phyloP scores from a whole-genome alignment of 2,888 invertebrate genomes.

The Pyrrhia umbra region DNA sequence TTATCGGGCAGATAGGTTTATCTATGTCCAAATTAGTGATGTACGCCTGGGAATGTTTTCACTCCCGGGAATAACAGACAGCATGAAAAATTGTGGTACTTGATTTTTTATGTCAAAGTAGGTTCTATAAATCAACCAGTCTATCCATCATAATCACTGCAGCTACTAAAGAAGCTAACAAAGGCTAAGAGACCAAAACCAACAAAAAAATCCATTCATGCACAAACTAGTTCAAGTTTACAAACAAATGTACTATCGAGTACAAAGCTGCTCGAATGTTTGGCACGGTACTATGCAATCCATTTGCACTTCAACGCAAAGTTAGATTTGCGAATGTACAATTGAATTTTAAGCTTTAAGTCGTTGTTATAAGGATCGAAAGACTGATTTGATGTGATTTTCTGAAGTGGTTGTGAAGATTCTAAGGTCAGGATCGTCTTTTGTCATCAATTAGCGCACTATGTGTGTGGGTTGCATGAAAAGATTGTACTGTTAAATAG shows the following conservation, averaged over 20 bases:
- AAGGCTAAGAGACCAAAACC: slow-evolving; percentile 55
- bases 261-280: slow-evolving; percentile 70
- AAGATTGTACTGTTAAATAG: slow-evolving; percentile 54
- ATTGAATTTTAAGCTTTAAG: slow-evolving; percentile 53
- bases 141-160: slow-evolving; percentile 30
- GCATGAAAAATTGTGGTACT: too few species aligned
- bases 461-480: slow-evolving; percentile 68
- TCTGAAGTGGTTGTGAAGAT: slow-evolving; percentile 40
- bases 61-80: too few species aligned
- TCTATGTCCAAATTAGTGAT: too few species aligned
- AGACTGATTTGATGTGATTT: neutral
- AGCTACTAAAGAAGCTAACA: slow-evolving; percentile 48
- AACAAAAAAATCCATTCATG: slow-evolving; percentile 79
- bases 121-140: neutral
- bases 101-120: too few species aligned
- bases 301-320: slow-evolving; percentile 68
- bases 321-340: slow-evolving; percentile 22
- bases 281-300: slow-evolving; percentile 75
- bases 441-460: slow-evolving; percentile 75
- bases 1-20: too few species aligned
- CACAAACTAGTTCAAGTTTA: slow-evolving; percentile 86
- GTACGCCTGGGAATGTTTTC: too few species aligned
- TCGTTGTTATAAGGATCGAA: slow-evolving; percentile 31
- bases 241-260: slow-evolving; percentile 75
- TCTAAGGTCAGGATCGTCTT: slow-evolving; percentile 75